These are phyloP conservation scores for Progne subis DNA, from an alignment of 2,113 vertebrate genomes.

Conservation along the genomic window DNA sequence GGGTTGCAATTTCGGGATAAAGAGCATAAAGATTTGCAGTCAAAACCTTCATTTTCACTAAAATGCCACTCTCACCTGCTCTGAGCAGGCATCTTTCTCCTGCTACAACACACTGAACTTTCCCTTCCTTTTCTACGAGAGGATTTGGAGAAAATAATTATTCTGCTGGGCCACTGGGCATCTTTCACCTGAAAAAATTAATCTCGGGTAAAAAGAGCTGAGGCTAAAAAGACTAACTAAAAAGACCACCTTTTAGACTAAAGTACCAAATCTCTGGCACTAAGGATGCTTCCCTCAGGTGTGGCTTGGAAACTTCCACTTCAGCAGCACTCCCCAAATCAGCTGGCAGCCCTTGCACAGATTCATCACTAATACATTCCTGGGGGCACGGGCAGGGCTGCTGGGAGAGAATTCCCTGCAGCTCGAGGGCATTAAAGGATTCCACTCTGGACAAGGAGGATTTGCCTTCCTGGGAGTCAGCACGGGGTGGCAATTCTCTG, in stretches of 20 bases:
- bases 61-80: background rate
- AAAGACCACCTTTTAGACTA: background rate
- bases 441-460: accelerated
- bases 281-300: background rate
- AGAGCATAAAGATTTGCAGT: background rate
- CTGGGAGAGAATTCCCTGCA: background rate
- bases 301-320: background rate
- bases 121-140: background rate
- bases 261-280: background rate
- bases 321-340: background rate
- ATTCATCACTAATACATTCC: background rate
- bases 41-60: background rate
- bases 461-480: background rate
- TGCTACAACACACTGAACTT: background rate
- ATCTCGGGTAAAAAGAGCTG: background rate
- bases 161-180: background rate
- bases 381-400: background rate
- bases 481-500: background rate
- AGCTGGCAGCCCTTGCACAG: background rate
- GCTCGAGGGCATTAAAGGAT: background rate
- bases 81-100: background rate
- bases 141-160: constrained; percentile 5
- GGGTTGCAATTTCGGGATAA: background rate
- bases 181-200: background rate
- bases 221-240: background rate